Base-by-base conservation (phyloP, 2,113 vertebrate genomes). In the Numida meleagris region DNA sequence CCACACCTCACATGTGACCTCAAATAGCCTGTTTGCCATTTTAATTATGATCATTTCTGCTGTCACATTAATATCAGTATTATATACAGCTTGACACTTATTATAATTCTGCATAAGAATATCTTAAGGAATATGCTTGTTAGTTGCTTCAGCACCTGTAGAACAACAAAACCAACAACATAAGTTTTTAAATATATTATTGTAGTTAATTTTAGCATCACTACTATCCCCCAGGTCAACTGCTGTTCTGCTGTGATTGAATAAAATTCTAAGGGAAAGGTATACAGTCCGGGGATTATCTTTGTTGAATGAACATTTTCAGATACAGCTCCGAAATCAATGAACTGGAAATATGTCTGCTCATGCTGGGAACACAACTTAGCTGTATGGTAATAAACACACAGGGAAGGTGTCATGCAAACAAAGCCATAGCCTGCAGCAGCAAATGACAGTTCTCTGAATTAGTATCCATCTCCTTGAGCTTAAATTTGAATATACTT, bases 221-320 rank as follows among this genome's bases (percentile, higher is more conserved):
- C 40, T 72, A 20, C 13, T 92, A n/a, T 86, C 70, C 67, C 75
- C 46, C 14, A 91, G 72, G 74, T 82, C 45, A 83, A 71, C 80
- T 95, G 36, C 71, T 95, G 33, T 85, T 88, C 77, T 72, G 31
- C 40, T 86, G 24, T 72, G 65, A 57, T 86, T 71, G 70, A 97
- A 66, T 89, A 42, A 88, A 77, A 59, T 88, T 92, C 20, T 93
- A 46, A 67, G 20, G 42, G 45, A 84, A 65, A 80, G 50, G 14
- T 82, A 16, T 94, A 82, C 48, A 38, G 92, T 80, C 45, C 57
- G 81, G 70, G 74, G 79, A 90, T 95, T 94, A 74, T 95, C 93
- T 96, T 74, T 93, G 55, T 73, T 89, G 86, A 91, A 91, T 94
- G 77, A 91, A 88, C 53, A 53, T 79, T 46, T 94, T 97, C 93